Conservation (phyloP, 2,888 invertebrate species). For the Cordilura impudica region DNA sequence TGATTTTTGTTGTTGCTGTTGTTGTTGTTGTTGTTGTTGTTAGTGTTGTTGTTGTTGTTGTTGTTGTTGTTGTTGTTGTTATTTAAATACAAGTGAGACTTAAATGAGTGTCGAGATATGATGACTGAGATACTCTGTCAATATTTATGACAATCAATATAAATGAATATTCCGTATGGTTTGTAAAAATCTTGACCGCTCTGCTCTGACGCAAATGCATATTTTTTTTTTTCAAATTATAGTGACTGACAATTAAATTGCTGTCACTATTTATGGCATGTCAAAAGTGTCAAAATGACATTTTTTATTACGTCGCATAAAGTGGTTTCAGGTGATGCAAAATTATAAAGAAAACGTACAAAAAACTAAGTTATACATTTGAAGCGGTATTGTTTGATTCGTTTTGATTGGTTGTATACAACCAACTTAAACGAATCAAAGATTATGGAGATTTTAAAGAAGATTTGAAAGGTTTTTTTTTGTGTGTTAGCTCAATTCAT, state of each 20-base stretch:
- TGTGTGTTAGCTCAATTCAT: slow-evolving; percentile 40
- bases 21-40: not conserved
- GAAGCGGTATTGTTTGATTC: slow-evolving; percentile 52
- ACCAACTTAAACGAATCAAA: slow-evolving; percentile 36
- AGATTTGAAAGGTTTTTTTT: slow-evolving; percentile 31
- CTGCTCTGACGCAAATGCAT: slow-evolving; percentile 58
- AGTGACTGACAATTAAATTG: slow-evolving; percentile 65
- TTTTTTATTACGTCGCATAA: slow-evolving; percentile 65
- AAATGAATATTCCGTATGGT: slow-evolving; percentile 32
- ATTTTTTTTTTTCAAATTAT: slow-evolving; percentile 6
- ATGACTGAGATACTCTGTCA: slow-evolving; percentile 63
- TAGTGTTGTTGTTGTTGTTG: not conserved
- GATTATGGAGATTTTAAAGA: slow-evolving; percentile 18
- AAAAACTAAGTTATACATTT: slow-evolving; percentile 20
- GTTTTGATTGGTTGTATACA: slow-evolving; percentile 44
- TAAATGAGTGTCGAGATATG: slow-evolving; percentile 61
- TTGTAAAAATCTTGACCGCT: slow-evolving; percentile 45
- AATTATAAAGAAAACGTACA: slow-evolving; percentile 48
- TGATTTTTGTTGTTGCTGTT: slow-evolving; percentile 14
- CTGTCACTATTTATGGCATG: slow-evolving; percentile 66
- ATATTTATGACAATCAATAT: slow-evolving; percentile 64
- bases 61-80: not conserved
- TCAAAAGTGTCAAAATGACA: slow-evolving; percentile 67
- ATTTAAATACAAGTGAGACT: slow-evolving; percentile 53
- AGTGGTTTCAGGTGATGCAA: slow-evolving; percentile 62